A percentile compares a stretch with the other conserved stretches of the same genome.
These are phyloP conservation scores for Himalopsyche anomala DNA, from an alignment of 2,888 invertebrate genomes.

Conservation along the genomic window DNA sequence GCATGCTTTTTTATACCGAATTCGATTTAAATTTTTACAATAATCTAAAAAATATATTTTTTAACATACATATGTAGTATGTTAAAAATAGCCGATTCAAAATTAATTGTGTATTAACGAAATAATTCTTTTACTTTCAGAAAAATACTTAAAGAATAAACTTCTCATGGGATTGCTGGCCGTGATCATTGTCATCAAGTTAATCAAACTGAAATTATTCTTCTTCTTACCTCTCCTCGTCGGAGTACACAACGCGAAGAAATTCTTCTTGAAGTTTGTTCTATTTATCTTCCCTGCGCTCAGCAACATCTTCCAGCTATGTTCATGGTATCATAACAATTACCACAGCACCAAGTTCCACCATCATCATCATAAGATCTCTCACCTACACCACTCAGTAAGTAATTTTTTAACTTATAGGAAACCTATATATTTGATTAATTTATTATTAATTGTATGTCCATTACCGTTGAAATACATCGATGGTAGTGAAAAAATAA, in stretches of 20 bases:
- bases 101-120: not conserved
- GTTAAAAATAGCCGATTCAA: too few relatives aligned
- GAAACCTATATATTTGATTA: not conserved
- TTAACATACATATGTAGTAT: too few relatives aligned
- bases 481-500: not conserved
- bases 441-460: not conserved
- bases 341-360: constrained; percentile 86
- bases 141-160: constrained; percentile 86
- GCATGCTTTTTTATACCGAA: too few relatives aligned
- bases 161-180: constrained; percentile 85
- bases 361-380: constrained; percentile 88
- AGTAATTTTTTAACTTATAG: constrained; percentile 64
- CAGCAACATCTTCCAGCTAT: constrained; percentile 89
- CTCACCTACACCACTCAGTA: constrained; percentile 85
- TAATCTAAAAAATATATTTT: too few relatives aligned
- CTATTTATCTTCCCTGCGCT: constrained; percentile 90
- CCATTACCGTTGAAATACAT: not conserved
- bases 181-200: constrained; percentile 85
- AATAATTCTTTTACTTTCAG: constrained; percentile 75
- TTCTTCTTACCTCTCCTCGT: constrained; percentile 87
- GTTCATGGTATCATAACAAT: constrained; percentile 87
- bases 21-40: too few relatives aligned
- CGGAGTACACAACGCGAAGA: constrained; percentile 89
- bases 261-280: constrained; percentile 86
- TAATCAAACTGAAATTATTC: constrained; percentile 87